These are phyloP conservation scores for Cyclophora albipunctata DNA, from an alignment of 2,888 invertebrate species.

Conservation along the genomic window DNA sequence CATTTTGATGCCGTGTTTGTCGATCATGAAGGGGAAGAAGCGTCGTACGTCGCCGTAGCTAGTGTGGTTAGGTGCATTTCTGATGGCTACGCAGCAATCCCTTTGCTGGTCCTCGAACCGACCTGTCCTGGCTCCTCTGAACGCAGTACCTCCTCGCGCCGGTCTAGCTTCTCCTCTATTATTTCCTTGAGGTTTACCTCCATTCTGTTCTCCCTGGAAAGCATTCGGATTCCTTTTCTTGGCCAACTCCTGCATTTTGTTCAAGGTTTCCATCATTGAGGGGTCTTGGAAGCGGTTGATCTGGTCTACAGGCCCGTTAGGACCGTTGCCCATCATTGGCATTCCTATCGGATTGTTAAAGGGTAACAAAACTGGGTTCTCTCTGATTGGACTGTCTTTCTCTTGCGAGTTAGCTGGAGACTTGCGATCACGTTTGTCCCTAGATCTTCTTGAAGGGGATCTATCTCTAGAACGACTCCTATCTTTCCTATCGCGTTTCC, in stretches of 20 bases:
- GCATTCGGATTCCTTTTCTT: constrained; percentile 77
- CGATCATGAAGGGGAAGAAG: constrained; percentile 89
- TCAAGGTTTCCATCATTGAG: constrained; percentile 46
- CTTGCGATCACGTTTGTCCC: constrained; percentile 52
- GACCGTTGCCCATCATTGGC: constrained; percentile 23
- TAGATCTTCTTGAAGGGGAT: constrained; percentile 61
- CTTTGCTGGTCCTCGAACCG: constrained; percentile 45
- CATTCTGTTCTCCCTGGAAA: constrained; percentile 57
- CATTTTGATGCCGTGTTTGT: constrained; percentile 89
- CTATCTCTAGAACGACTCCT: constrained; percentile 75
- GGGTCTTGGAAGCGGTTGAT: constrained; percentile 44
- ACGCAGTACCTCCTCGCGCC: constrained; percentile 18
- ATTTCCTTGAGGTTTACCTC: constrained; percentile 16
- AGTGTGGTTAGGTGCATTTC: constrained; percentile 83
- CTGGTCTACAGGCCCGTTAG: constrained; percentile 28
- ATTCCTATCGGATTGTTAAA: constrained; percentile 15
- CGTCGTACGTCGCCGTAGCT: constrained; percentile 87
- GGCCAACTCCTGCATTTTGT: constrained; percentile 62
- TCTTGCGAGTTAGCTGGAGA: constrained; percentile 58
- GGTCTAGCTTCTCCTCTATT: constrained; percentile 17
- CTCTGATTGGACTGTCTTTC: constrained; percentile 20
- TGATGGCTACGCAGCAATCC: constrained; percentile 80
- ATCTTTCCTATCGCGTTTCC: constrained; percentile 68
- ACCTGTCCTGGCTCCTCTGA: constrained; percentile 16
- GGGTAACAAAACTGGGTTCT: constrained; percentile 7